Evolutionary conservation across 1,140 invertebrate genomes (phyloP), one percentile per base, ranked within the genome.

Genomic region (Drosophila mayri): DNA sequence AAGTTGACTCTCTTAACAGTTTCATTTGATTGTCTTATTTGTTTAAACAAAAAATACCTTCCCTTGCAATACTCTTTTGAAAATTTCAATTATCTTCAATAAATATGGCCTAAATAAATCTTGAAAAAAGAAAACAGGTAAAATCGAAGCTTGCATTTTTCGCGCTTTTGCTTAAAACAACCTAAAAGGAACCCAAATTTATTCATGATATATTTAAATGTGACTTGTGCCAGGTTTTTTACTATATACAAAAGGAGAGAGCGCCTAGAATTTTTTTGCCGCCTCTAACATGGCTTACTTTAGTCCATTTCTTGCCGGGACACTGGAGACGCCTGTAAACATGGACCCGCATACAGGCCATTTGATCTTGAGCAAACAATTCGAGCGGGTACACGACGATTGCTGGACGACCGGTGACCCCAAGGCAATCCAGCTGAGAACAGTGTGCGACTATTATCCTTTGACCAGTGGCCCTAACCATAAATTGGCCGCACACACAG

Each of bases 401-500:
- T 55, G 41, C 52, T 44, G 43, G 57, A 38, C 70, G 78, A 63
- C 61, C 70, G 60, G 68, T 65, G 70, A 55, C 74, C 71, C 66
- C 54, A 60, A 40, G 61, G 58, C 44, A 59, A 70, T 66, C 49
- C 61, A 73, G 76, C 64, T 70, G 82, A 52, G 61, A 75, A 63
- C 72, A 75, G 65, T 71, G 78, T 63, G 44, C 44, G 75, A 79
- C 83, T 91, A 87, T 91, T 91, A 91, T 91, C 87, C 87, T 91
- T 91, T 91, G 87, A 86, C 87, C 87, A 73, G 74, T 74, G 80
- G 83, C 81, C 83, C 78, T 72, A 84, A 82, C 88, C 83, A 87
- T 91, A 91, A 91, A 91, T 91, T 91, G 87, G 87, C 81, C 83
- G 79, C 83, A 91, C 83, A 79, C 77, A 78, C 80, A 71, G 70